Evolutionary conservation across 2,888 invertebrate species (phyloP).

Genomic region (Chrysolina oricalcia): DNA sequence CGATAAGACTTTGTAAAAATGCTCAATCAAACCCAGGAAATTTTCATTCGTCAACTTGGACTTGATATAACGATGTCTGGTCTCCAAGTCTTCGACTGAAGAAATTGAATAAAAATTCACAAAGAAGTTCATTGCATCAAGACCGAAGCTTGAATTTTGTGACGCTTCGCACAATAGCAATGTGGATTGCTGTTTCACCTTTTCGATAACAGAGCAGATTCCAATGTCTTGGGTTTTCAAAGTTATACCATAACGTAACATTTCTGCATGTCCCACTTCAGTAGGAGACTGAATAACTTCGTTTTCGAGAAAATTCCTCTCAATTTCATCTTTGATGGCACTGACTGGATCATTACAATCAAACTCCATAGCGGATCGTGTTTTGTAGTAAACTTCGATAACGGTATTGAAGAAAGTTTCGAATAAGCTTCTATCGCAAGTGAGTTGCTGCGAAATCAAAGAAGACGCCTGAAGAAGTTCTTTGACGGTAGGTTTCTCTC

Average conservation of each 20-base stretch:
- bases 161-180: constrained; percentile 27
- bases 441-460: constrained; percentile 78
- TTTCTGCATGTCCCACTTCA: constrained; percentile 27
- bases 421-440: constrained; percentile 61
- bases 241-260: constrained; percentile 65
- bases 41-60: constrained; percentile 12
- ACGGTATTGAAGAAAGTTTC: constrained; percentile 77
- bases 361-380: constrained; percentile 64
- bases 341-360: constrained; percentile 71
- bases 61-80: constrained; percentile 62
- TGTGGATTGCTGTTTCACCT: constrained; percentile 74
- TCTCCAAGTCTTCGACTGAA: constrained; percentile 65
- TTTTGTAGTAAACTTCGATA: constrained; percentile 77
- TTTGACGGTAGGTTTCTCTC: constrained; percentile 77
- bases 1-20: constrained; percentile 29
- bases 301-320: constrained; percentile 51
- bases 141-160: constrained; percentile 21
- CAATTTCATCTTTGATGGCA: constrained; percentile 73
- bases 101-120: constrained; percentile 70
- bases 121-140: constrained; percentile 59
- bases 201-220: constrained; percentile 73
- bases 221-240: constrained; percentile 72
- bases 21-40: constrained; percentile 23
- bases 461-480: constrained; percentile 80
- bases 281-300: neutral